Conservation (phyloP, 2,113 vertebrate species). For the Columba livia region DNA sequence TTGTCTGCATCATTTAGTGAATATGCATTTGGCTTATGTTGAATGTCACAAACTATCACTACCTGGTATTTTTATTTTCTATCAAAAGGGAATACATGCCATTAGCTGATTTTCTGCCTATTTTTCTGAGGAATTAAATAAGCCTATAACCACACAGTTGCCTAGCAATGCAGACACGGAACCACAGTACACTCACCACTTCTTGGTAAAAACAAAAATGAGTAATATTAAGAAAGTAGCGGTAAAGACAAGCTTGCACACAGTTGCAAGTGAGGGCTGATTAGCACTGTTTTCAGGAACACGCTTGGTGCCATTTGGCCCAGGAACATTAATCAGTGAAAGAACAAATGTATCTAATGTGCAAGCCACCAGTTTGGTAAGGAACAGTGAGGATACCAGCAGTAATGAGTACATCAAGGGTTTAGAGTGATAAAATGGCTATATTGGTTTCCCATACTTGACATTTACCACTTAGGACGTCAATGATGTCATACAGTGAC, state of each 20-base stretch:
- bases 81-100: background rate
- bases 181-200: background rate
- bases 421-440: background rate
- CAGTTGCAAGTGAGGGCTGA: background rate
- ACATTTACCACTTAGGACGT: background rate
- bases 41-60: background rate
- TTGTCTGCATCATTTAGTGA: background rate
- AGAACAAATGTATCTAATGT: background rate
- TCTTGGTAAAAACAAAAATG: background rate
- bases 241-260: background rate
- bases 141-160: background rate
- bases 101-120: background rate
- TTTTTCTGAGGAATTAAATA: background rate
- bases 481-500: background rate
- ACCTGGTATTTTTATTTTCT: background rate
- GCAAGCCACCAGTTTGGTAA: background rate
- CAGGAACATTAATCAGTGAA: background rate
- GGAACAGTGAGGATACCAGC: background rate
- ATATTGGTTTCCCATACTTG: background rate
- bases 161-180: conserved; percentile 18
- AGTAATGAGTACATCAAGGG: background rate
- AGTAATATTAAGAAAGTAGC: background rate
- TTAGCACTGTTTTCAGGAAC: background rate
- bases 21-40: background rate
- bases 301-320: background rate